Percentiles rank a stretch among this genome's conserved stretches.
phyloP scores from a whole-genome alignment of 2,888 invertebrate species.

The Syrphus vitripennis region DNA sequence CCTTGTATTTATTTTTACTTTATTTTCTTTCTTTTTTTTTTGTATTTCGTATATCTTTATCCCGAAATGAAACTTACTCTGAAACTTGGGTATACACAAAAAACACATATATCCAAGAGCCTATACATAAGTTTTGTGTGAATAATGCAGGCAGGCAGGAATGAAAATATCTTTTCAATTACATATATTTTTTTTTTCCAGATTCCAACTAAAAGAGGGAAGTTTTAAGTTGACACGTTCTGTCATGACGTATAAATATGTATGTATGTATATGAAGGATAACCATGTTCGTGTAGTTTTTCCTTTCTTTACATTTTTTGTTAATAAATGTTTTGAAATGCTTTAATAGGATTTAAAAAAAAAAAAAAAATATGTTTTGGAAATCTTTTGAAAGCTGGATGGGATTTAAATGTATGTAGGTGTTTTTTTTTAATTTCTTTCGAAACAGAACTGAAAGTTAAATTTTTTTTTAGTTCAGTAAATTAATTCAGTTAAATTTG shows the following conservation, averaged over 20 bases:
- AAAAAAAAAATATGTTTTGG: background rate
- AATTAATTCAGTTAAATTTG: no score
- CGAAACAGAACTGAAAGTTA: no score
- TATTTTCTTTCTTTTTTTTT: constrained; percentile 23
- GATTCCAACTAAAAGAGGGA: constrained; percentile 31
- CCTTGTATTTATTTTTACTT: constrained; percentile 43
- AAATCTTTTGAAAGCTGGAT: constrained; percentile 6
- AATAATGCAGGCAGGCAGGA: constrained; percentile 23
- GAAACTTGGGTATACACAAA: background rate
- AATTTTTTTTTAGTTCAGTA: no score
- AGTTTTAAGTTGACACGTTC: constrained; percentile 65
- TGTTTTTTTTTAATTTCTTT: background rate
- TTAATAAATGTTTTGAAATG: background rate
- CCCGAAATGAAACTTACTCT: constrained; percentile 48
- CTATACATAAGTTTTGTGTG: constrained; percentile 24
- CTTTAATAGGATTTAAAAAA: background rate
- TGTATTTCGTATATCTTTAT: background rate
- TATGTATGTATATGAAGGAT: background rate
- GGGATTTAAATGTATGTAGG: background rate
- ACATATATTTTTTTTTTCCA: constrained; percentile 18
- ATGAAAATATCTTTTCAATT: constrained; percentile 63
- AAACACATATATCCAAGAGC: constrained; percentile 26
- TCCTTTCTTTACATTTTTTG: background rate
- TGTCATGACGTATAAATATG: background rate
- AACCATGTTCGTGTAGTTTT: constrained; percentile 1